A percentile compares a stretch with the other conserved stretches of the same genome.
phyloP scores from a whole-genome alignment of 2,888 invertebrate genomes.

The Trichopria drosophilae region DNA sequence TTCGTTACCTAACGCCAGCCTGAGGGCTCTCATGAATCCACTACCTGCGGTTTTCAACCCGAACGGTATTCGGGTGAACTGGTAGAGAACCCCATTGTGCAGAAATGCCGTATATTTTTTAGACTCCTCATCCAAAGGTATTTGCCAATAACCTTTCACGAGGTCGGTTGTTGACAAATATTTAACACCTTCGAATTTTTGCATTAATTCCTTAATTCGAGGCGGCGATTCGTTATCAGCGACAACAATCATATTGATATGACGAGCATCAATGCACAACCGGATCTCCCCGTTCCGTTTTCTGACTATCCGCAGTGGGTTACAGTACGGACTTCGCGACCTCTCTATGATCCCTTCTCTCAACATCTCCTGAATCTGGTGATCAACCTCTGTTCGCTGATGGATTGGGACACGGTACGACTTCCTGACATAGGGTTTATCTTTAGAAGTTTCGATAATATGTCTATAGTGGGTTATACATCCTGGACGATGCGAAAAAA shows the following conservation, averaged over 20 bases:
- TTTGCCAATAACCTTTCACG: too few relatives aligned
- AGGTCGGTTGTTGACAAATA: constrained; percentile 30
- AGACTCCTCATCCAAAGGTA: too few relatives aligned
- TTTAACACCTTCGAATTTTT: constrained; percentile 25
- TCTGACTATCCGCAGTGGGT: too few relatives aligned
- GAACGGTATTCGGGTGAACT: constrained; percentile 39
- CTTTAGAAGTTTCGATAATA: background rate
- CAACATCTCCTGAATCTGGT: background rate
- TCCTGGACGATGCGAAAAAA: background rate
- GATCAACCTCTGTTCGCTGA: background rate
- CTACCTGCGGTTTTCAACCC: constrained; percentile 41
- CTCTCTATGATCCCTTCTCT: background rate
- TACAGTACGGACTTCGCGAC: background rate
- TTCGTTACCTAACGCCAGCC: constrained; percentile 38
- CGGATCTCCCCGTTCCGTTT: too few relatives aligned
- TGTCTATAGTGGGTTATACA: background rate
- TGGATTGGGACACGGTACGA: background rate
- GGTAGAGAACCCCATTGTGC: constrained; percentile 22
- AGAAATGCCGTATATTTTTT: too few relatives aligned
- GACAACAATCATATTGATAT: constrained; percentile 41
- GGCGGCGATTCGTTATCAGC: too few relatives aligned
- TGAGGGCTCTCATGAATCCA: constrained; percentile 37
- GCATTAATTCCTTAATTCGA: too few relatives aligned
- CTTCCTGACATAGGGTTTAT: background rate
- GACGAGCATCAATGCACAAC: constrained; percentile 46